Evolutionary conservation across 2,888 invertebrate genomes (phyloP).

Genomic region (Ommatoiulus sabulosus): DNA sequence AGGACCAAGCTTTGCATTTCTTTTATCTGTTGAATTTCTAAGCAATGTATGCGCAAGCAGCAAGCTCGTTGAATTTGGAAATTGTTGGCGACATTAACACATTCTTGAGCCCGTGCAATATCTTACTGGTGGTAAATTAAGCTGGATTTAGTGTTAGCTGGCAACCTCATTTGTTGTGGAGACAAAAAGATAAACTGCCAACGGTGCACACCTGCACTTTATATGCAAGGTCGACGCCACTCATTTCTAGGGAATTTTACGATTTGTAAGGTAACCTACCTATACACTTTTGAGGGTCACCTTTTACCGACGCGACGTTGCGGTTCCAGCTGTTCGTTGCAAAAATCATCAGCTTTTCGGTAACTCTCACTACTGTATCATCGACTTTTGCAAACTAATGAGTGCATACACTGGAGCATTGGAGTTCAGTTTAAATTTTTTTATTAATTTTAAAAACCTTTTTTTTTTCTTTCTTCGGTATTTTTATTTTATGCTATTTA

Average conservation of each 20-base stretch:
- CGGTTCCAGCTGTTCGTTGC: conserved; percentile 1
- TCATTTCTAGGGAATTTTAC: not conserved
- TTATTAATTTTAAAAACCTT: too few species aligned
- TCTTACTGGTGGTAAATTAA: too few species aligned
- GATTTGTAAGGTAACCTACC: conserved; percentile 13
- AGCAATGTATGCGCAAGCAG: too few species aligned
- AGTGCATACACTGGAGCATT: not conserved
- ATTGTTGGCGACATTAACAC: too few species aligned
- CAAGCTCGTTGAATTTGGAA: too few species aligned
- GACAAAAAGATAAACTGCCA: not conserved
- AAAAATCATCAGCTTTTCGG: conserved; percentile 2
- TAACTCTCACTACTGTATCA: not conserved
- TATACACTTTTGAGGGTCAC: conserved; percentile 43
- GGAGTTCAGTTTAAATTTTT: too few species aligned
- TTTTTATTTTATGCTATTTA: too few species aligned
- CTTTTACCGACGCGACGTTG: conserved; percentile 26
- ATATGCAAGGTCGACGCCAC: conserved; percentile 33
- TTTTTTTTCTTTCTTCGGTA: not conserved
- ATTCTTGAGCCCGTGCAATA: too few species aligned
- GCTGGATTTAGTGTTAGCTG: not conserved
- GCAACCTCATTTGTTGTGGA: not conserved
- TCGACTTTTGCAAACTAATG: not conserved
- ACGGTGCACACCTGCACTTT: conserved; percentile 36
- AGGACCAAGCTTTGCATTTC: too few species aligned
- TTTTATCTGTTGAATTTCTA: too few species aligned